Evolutionary conservation across 2,113 vertebrate genomes (phyloP).

Genomic region (Alligator mississippiensis): DNA sequence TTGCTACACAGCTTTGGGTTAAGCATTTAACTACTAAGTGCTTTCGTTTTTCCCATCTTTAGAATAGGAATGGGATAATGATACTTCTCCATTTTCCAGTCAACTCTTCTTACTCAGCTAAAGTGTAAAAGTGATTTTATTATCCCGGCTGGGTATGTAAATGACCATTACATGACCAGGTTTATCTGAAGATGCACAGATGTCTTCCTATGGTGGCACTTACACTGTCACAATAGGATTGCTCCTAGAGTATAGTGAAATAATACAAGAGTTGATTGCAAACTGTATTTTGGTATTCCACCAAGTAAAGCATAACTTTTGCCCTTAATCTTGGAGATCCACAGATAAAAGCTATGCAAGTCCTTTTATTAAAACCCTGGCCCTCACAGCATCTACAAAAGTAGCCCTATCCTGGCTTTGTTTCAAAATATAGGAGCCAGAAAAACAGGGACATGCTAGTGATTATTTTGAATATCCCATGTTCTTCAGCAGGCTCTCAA

Average conservation of each 20-base stretch:
- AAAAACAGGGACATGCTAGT: constrained; percentile 45
- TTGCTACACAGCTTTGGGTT: background rate
- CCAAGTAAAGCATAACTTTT: too few species aligned
- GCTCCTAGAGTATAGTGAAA: too few species aligned
- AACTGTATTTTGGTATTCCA: too few species aligned
- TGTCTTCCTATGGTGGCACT: too few species aligned
- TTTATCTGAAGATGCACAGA: too few species aligned
- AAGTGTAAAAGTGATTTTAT: too few species aligned
- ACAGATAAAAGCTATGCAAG: constrained; percentile 21
- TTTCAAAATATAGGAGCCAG: constrained; percentile 20
- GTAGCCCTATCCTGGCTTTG: constrained; percentile 12
- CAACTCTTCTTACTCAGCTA: too few species aligned
- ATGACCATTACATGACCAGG: too few species aligned
- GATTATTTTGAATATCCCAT: background rate
- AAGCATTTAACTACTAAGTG: constrained; percentile 32
- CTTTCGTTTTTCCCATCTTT: constrained; percentile 24
- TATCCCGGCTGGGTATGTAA: too few species aligned
- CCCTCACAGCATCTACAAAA: constrained; percentile 43
- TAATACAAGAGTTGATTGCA: too few species aligned
- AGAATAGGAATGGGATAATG: constrained; percentile 41
- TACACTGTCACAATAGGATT: too few species aligned
- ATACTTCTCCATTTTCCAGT: constrained; percentile 38
- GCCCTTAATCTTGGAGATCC: background rate
- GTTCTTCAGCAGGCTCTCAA: background rate
- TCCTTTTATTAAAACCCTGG: constrained; percentile 15